Base-by-base conservation (phyloP, 2,888 invertebrate species). In the Liposcelis brunnea region DNA sequence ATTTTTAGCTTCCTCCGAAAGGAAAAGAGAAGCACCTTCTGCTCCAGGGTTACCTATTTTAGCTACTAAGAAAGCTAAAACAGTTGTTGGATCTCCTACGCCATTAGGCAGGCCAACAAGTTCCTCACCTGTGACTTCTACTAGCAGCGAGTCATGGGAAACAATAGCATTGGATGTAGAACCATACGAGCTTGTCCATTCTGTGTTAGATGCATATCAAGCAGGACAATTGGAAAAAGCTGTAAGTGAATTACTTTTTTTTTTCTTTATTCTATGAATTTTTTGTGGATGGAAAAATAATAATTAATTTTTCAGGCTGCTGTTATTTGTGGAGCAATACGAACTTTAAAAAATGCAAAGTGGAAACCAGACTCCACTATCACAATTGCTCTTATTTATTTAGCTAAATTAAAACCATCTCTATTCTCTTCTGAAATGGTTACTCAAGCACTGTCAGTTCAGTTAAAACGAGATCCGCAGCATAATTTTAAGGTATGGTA, bases 291-390 rank as follows among this genome's bases (percentile, higher is more conserved):
- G 34, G 15, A 44, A 48, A 42, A 31, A 2, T 12, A 11, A 12
- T 31, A 6, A 43, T 43, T 51, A 34, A 49, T 21, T 49, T 65
- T 64, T 48, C 63, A 77, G 77, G 61, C 77, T 42, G 77, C 78
- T 0, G 70, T 86, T 6, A 66, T 94, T n/a, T 83, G 90, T 53
- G 90, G 91, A 1, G 80, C 85, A n/a, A 77, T 93, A 26, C 83
- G 82, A 55, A 69, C 77, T 1, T 69, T 93, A 2, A 77, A 80
- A 50, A 72, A 72, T 6, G 81, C 83, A 52, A 71, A 86, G 42
- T 76, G 81, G 45, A 91, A 90, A 57, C 86, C 90, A 2, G 87
- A 90, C 54, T 75, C 79, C 19, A 60, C 65, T 5, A 67, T 84
- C 31, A 84, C 79, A 56, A 72, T 86, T 59, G 76, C 80, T 33